Percentiles rank a stretch among this genome's conserved stretches.
These are phyloP conservation scores for Asobara japonica DNA, from an alignment of 1,140 invertebrate species.

Conservation along the genomic window DNA sequence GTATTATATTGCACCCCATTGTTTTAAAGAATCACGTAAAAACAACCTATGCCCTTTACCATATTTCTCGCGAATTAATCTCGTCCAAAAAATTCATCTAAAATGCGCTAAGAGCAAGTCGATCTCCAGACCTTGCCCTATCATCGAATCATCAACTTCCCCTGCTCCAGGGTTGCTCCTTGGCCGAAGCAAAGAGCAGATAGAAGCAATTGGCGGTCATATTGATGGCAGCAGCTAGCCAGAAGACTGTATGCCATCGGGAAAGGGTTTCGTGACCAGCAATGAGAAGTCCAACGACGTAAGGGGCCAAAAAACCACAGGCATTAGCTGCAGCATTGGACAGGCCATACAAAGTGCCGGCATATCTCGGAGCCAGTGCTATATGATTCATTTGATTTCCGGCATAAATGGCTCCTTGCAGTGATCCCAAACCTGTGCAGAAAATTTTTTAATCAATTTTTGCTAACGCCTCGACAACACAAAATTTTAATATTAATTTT, in stretches of 20 bases:
- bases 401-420: constrained; percentile 79
- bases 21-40: too few relatives aligned
- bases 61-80: too few relatives aligned
- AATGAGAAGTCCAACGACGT: constrained; percentile 78
- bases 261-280: constrained; percentile 80
- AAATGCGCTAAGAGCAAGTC: constrained; percentile 54
- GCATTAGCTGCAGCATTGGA: constrained; percentile 88
- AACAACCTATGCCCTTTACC: too few relatives aligned
- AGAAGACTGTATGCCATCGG: constrained; percentile 90
- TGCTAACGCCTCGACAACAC: too few relatives aligned
- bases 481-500: too few relatives aligned
- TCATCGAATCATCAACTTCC: constrained; percentile 60
- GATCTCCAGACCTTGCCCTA: constrained; percentile 39
- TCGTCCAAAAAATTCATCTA: constrained; percentile 38
- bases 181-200: constrained; percentile 82
- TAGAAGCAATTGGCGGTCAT: constrained; percentile 82
- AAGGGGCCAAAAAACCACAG: constrained; percentile 88
- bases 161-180: constrained; percentile 80
- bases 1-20: too few relatives aligned
- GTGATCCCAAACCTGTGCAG: constrained; percentile 75
- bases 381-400: constrained; percentile 91
- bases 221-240: constrained; percentile 84
- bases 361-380: constrained; percentile 84
- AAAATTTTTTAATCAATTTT: too few relatives aligned
- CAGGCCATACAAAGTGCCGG: constrained; percentile 84